These are phyloP conservation scores for Cervus canadensis DNA, from an alignment of 2,113 vertebrate species.

Conservation along the genomic window DNA sequence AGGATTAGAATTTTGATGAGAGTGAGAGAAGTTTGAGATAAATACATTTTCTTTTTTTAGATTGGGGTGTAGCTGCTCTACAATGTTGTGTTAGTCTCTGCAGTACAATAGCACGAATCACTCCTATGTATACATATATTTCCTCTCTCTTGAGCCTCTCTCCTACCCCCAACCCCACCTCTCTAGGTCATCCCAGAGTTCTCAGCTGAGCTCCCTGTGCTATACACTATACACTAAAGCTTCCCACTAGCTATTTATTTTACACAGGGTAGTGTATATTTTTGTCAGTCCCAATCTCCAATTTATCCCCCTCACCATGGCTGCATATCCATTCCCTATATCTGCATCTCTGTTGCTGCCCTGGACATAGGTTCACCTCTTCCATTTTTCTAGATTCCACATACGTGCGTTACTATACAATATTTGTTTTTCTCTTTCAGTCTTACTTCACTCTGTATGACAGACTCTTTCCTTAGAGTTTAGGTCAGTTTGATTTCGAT, in stretches of 20 bases:
- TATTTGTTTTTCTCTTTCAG: background rate
- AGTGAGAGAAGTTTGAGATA: background rate
- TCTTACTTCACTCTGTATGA: background rate
- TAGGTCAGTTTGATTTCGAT: conserved; percentile 4
- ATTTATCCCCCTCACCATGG: background rate
- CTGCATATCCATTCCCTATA: background rate
- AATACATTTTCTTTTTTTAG: background rate
- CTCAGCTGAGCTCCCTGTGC: background rate
- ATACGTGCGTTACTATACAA: background rate
- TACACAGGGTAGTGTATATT: background rate
- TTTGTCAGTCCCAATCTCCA: background rate
- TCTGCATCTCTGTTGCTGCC: background rate
- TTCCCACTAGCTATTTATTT: background rate
- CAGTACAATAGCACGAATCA: background rate
- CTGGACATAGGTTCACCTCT: background rate
- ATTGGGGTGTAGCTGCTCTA: background rate
- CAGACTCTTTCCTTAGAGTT: background rate
- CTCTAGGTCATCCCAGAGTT: background rate
- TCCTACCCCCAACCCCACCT: background rate
- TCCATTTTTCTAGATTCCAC: background rate
- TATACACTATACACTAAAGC: background rate
- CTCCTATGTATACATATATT: background rate
- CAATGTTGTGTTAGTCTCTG: background rate
- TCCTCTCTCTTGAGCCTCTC: background rate
- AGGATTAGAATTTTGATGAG: background rate